Evolutionary conservation across 2,888 invertebrate species (phyloP).

Genomic region (Calliopum simillimum): DNA sequence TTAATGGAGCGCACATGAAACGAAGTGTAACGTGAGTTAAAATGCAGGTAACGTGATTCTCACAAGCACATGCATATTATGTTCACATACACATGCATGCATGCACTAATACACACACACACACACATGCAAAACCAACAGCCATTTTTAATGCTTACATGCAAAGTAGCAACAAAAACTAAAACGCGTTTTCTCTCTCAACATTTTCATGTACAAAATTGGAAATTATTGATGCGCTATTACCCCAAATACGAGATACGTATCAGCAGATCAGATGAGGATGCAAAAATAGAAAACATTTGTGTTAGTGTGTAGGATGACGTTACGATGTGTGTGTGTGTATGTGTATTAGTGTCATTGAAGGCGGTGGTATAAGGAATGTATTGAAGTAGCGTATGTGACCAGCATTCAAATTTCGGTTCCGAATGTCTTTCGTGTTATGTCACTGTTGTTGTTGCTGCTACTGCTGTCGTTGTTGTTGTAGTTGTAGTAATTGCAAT

Average conservation of each 20-base stretch:
- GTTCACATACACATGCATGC: conserved; percentile 39
- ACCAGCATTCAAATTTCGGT: background rate
- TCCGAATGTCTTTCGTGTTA: background rate
- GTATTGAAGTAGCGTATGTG: background rate
- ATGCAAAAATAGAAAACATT: conserved; percentile 5
- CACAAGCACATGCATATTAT: conserved; percentile 42
- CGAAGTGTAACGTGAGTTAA: conserved; percentile 59
- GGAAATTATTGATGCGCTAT: conserved; percentile 65
- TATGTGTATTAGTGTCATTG: background rate
- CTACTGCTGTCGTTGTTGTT: background rate
- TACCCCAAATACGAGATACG: conserved; percentile 53
- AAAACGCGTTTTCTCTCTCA: too few relatives aligned
- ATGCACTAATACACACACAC: background rate
- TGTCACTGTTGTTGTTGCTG: too few relatives aligned
- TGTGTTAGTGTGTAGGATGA: background rate
- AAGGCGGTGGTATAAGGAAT: background rate
- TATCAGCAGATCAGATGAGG: conserved; percentile 37
- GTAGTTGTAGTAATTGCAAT: background rate
- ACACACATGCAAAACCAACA: conserved; percentile 21
- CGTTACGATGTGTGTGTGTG: background rate
- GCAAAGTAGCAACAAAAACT: conserved; percentile 48
- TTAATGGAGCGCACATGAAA: conserved; percentile 57
- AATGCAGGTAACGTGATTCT: conserved; percentile 60
- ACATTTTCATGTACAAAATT: conserved; percentile 47
- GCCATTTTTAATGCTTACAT: conserved; percentile 41